phyloP scores from a whole-genome alignment of 2,888 invertebrate genomes.

The Limnephilus lunatus region DNA sequence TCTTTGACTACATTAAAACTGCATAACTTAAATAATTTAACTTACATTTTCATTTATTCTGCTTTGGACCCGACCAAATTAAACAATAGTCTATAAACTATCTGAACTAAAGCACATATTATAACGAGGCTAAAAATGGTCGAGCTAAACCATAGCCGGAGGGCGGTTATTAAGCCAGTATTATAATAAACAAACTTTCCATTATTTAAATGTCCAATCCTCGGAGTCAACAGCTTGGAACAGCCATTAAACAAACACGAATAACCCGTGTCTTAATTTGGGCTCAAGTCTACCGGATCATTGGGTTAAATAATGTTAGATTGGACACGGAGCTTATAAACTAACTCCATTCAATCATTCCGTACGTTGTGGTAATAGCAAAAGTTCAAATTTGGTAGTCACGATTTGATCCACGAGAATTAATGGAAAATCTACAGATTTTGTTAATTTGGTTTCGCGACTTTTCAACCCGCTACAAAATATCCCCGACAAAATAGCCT shows the following conservation, averaged over 20 bases:
- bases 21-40: background rate
- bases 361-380: too few species aligned
- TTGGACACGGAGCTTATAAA: background rate
- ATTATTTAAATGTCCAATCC: background rate
- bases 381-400: too few species aligned
- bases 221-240: background rate
- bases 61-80: background rate
- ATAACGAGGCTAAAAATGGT: background rate
- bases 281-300: slow-evolving; percentile 2
- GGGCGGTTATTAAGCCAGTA: background rate
- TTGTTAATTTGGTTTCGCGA: too few species aligned
- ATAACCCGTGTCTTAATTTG: slow-evolving; percentile 30
- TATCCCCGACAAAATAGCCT: too few species aligned
- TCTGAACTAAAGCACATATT: background rate
- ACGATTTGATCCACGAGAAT: too few species aligned
- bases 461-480: too few species aligned
- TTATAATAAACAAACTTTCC: slow-evolving; percentile 2
- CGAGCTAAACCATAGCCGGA: background rate
- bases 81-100: background rate
- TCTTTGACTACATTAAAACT: background rate
- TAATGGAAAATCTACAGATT: too few species aligned
- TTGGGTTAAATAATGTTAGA: background rate
- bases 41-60: background rate
- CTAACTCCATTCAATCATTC: background rate
- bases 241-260: slow-evolving; percentile 34